Base-by-base conservation (phyloP, 2,797 vertebrate species). In the Pipistrellus nathusii region DNA sequence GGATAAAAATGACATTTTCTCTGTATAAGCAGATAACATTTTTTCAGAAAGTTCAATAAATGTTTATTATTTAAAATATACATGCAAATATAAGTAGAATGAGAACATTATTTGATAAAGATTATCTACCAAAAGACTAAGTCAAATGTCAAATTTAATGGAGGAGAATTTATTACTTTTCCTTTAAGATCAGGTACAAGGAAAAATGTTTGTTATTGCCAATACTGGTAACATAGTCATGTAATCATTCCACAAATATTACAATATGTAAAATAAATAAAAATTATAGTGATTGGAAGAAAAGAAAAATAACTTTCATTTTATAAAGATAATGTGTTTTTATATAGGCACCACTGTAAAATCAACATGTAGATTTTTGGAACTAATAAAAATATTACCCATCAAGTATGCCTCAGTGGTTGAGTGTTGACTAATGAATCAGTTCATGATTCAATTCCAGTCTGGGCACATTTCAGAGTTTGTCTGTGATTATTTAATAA, bases 1-100 rank as follows among this genome's bases (percentile, higher is more conserved):
- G 15, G 51, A 35, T 81, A 44, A 64, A 6, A 80, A 73, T 73
- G 3, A 81, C 20, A 44, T 87, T 81, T 87, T 80, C n/a, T 88
- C 35, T 68, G n/a, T 75, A 44, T 88, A 78, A 92, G n/a, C 30
- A 69, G 27, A 76, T 59, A 88, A 35, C 75, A 55, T 30, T 30
- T 73, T 76, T 92, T 59, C n/a, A 83, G 57, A 81, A 76, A 57
- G 18, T n/a, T 66, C 14, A 93, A 23, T 25, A 81, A 41, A 69
- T 30, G 4, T 77, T 73, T 81, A 59, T 64, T 93, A 17, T 87
- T 88, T 44, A 88, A 84, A 88, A 84, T 77, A 32, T 83, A 25
- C 10, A 48, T 76, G 38, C 10, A 88, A 88, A 83, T 83, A 57
- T 76, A 85, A 93, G 30, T 76, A 35, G 14, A 59, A 59, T 35